Evolutionary conservation across 1,140 invertebrate species (phyloP), one percentile per base, ranked within the genome.

Genomic region (Apis florea): DNA sequence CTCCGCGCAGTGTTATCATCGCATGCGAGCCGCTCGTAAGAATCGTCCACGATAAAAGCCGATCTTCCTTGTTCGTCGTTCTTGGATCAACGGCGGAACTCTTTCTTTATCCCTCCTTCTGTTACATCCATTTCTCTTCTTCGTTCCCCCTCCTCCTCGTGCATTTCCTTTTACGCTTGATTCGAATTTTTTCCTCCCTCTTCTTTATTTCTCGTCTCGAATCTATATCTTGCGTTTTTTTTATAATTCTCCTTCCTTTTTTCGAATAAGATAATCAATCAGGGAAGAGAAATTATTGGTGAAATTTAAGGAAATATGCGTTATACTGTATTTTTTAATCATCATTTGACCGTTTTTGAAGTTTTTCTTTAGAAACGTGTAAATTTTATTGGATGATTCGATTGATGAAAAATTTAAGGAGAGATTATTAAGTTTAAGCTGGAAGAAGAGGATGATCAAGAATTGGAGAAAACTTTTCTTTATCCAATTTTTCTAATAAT

Each of bases 11-110:
- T 83, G 67, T 83, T 83, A 83, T 79, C 81, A 24, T 40, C 68
- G 51, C 81, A 66, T 79, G 75, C 76, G 75, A 79, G 75, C 56
- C 75, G 51, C 68, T 78, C 61, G 53, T 69, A 79, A 78, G 58
- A 78, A 78, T 72, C 68, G 68, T 58, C 49, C 56, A 4, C 26
- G 80, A 82, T 77, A 70, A 63, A 40, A 54, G 21, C 47, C 56
- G 40, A 68, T 76, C 26, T 66, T 53, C 73, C 54, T 68, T 31
- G 71, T 58, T 61, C 51, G 26, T 56, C 61, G 61, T 11, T 24
- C 31, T 26, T 47, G 13, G n/a, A 54, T 66, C 61, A 26, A n/a
- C 26, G 51, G 17, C n/a, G 19, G 13, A 71, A 49, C 31, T 56
- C 13, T 54, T 51, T 31, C 69, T 56, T 31, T 49, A 15, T 31